phyloP scores from a whole-genome alignment of 2,797 vertebrate genomes.

The Trachurus trachurus region DNA sequence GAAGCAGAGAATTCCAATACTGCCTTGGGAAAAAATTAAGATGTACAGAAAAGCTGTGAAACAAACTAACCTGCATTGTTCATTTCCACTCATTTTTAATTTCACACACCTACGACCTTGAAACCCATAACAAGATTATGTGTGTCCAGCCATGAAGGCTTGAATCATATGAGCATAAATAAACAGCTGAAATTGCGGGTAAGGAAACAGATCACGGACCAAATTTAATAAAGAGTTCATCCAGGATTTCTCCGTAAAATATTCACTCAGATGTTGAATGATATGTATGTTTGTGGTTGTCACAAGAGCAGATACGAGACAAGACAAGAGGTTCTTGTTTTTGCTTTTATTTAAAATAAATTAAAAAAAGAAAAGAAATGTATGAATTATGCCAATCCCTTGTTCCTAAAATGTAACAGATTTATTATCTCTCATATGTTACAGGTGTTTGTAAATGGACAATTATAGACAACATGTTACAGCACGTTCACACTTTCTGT shows the following conservation, averaged over 20 bases:
- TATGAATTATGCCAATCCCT: neutral
- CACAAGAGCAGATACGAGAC: neutral
- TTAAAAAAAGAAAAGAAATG: neutral
- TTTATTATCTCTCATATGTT: neutral
- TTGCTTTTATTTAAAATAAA: neutral
- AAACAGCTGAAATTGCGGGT: conserved; percentile 38
- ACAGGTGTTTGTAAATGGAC: neutral
- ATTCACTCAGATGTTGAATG: conserved; percentile 15
- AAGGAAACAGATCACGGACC: conserved; percentile 2
- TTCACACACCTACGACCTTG: conserved; percentile 56
- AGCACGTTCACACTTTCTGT: neutral
- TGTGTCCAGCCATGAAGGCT: conserved; percentile 45
- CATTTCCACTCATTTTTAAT: conserved; percentile 66
- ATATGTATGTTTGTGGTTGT: neutral
- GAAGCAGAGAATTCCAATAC: conserved; percentile 54
- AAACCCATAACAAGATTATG: conserved; percentile 61
- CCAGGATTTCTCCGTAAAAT: conserved; percentile 24
- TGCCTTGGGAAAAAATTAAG: conserved; percentile 66
- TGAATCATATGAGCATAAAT: conserved; percentile 40
- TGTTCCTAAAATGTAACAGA: neutral
- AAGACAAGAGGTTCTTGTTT: neutral
- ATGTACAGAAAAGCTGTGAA: conserved; percentile 63
- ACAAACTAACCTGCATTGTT: conserved; percentile 54
- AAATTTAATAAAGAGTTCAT: conserved; percentile 26
- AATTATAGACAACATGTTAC: no score